These are phyloP conservation scores for Anthrax anthrax DNA, from an alignment of 2,888 invertebrate genomes.

Conservation along the genomic window DNA sequence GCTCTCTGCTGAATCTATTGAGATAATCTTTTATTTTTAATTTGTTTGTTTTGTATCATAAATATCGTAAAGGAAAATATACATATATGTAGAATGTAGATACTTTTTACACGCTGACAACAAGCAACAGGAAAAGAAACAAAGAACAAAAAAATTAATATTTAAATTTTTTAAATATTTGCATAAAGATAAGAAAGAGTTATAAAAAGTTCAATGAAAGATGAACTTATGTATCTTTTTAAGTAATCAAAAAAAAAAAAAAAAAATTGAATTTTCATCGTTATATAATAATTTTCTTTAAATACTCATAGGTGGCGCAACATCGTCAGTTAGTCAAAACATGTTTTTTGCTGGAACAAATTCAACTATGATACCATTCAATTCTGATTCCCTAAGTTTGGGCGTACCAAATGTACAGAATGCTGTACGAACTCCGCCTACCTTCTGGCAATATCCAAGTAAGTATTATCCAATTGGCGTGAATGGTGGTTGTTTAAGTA, in stretches of 20 bases:
- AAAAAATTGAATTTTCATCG: neutral
- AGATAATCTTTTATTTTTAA: too few relatives aligned
- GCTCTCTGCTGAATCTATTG: too few relatives aligned
- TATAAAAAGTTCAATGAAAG: too few relatives aligned
- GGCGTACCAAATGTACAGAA: conserved; percentile 15
- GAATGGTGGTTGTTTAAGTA: neutral
- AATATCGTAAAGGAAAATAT: too few relatives aligned
- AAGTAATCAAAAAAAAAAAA: neutral
- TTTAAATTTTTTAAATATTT: neutral
- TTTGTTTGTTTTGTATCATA: too few relatives aligned
- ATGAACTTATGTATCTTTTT: too few relatives aligned
- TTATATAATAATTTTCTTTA: neutral
- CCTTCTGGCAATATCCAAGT: conserved; percentile 72
- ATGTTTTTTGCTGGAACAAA: conserved; percentile 19
- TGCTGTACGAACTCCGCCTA: conserved; percentile 45
- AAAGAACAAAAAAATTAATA: neutral
- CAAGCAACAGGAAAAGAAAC: neutral
- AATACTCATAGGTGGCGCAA: conserved; percentile 12
- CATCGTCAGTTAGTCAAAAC: conserved; percentile 17
- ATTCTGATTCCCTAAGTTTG: conserved; percentile 14
- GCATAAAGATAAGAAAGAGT: too few relatives aligned
- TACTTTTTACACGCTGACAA: too few relatives aligned
- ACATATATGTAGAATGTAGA: too few relatives aligned
- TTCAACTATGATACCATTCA: conserved; percentile 16
- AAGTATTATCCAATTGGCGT: conserved; percentile 30